Conservation (phyloP, 2,888 invertebrate species). For the Endomychus coccineus region DNA sequence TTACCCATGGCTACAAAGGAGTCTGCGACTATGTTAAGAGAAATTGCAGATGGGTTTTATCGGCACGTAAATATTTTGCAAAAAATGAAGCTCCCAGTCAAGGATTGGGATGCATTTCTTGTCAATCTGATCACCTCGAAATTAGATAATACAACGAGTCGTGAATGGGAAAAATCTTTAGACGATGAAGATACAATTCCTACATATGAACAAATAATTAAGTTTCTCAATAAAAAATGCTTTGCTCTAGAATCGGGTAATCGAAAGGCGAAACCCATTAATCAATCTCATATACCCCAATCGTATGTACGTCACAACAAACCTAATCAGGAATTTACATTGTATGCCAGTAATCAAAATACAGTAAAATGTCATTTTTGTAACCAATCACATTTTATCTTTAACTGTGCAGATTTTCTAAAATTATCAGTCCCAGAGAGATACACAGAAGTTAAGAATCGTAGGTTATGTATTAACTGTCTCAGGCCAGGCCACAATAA, state of each 20-base stretch:
- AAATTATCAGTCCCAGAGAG: background rate
- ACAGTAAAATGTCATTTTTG: background rate
- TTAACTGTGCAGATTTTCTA: conserved; percentile 1
- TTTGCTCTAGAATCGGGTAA: background rate
- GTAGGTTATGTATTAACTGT: conserved; percentile 1
- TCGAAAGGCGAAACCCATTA: background rate
- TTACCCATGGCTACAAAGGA: background rate
- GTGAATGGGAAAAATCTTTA: background rate
- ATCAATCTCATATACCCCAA: no score
- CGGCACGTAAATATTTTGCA: conserved; percentile 1
- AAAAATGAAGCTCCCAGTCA: conserved; percentile 1
- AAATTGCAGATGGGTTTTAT: conserved; percentile 2
- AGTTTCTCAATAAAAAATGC: conserved; percentile 1
- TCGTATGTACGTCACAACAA: no score
- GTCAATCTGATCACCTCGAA: background rate
- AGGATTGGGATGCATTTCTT: conserved; percentile 2
- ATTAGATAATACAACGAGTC: background rate
- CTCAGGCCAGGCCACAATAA: background rate
- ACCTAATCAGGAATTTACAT: background rate
- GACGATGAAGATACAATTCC: background rate
- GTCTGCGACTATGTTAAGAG: background rate
- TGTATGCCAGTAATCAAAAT: background rate
- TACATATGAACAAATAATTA: conserved; percentile 1
- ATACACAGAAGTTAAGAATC: background rate
- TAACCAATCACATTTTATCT: background rate